phyloP scores from a whole-genome alignment of 2,113 vertebrate genomes.

The Euleptes europaea region DNA sequence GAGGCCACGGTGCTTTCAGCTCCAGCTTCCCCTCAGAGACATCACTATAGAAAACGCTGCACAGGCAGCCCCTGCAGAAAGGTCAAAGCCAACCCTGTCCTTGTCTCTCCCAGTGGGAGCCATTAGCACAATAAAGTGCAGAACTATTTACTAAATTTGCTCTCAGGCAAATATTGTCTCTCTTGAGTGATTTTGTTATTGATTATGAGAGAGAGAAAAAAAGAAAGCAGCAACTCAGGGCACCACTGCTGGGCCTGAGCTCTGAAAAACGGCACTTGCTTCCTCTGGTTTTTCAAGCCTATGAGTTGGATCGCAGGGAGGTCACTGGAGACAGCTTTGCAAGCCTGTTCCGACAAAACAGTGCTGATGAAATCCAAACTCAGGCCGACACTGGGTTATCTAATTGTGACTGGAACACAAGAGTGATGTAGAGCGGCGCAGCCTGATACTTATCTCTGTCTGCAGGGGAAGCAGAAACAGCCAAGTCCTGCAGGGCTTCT shows the following conservation, averaged over 20 bases:
- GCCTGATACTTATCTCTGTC: neutral
- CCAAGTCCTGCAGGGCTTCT: neutral
- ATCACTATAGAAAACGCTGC: neutral
- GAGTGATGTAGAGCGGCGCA: neutral
- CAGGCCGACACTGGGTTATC: neutral
- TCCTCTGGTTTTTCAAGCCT: neutral
- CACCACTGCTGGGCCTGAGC: neutral
- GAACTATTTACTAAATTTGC: slow-evolving; percentile 10
- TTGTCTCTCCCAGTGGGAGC: slow-evolving; percentile 8
- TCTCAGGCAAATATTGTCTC: slow-evolving; percentile 18
- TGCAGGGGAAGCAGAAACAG: neutral
- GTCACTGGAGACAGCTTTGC: neutral
- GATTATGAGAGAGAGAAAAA: neutral
- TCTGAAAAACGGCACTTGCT: slow-evolving; percentile 5
- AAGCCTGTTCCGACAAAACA: neutral
- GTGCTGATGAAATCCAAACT: neutral
- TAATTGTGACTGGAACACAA: neutral
- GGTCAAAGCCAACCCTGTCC: neutral
- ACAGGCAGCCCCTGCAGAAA: neutral
- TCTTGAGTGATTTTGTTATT: slow-evolving; percentile 4
- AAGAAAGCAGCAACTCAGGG: neutral
- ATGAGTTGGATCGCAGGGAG: neutral
- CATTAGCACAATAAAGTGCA: neutral
- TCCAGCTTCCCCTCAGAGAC: neutral
- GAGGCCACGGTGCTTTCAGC: neutral